Evolutionary conservation across 2,113 vertebrate genomes (phyloP), one percentile per base, ranked within the genome.

Genomic region (Eulacestoma nigropectus): DNA sequence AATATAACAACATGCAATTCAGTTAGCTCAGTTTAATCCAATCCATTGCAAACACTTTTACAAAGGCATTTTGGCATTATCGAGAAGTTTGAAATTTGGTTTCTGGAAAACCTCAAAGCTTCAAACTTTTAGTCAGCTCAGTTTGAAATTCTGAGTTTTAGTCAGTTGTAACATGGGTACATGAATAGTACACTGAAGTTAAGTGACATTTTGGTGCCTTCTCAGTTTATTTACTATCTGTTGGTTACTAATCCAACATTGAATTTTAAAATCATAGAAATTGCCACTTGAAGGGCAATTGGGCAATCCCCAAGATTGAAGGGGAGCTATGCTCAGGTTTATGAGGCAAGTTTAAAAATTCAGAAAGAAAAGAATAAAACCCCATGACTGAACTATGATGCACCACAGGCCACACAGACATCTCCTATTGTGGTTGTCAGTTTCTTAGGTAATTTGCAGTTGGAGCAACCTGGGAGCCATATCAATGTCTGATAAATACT

Each of bases 371-470:
- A 27, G 2, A 57, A 33, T 29, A 60, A 79, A 75, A 55, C 16
- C 0, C 0, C 21, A 49, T 1, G 0, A 37, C 42, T 64, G 59
- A 68, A 13, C 39, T 53, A 9, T 8, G 17, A 49, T 33, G 27
- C 29, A 47, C 33, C 21, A 47, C 19, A 68, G 65, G 33, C 83
- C 62, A 87, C 52, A 56, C 16, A 75, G 74, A 22, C 10, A 42
- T 27, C 65, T 87, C 22, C 19, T 79, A 4, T 63, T 59, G n/a
- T 68, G 29, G 33, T 10, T 64, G 35, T 59, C 75, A 64, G 57
- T 75, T 74, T 47, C 16, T 52, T 62, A 65, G 64, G 39, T 49
- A 52, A 60, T 91, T 82, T 89, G 52, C 25, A 72, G 35, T 3
- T 91, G 73, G 10, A 82, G 65, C 18, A 82, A 63, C 27, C 44